Conservation (phyloP, 2,113 vertebrate genomes). For the Meleagris gallopavo region DNA sequence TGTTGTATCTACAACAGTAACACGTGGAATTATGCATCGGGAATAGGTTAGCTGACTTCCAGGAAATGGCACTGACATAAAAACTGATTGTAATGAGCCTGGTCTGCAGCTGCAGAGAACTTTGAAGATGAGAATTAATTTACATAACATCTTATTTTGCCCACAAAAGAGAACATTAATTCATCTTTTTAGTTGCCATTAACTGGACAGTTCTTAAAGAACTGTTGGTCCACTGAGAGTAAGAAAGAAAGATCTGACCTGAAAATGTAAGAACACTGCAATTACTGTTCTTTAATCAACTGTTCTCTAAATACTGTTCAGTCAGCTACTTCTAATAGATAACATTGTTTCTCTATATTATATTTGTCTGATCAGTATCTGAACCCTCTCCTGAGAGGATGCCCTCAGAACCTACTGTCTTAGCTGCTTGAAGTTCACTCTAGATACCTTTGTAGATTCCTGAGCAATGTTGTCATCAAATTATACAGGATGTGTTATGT, state of each 20-base stretch:
- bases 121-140: neutral
- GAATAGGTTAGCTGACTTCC: neutral
- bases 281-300: neutral
- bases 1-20: neutral
- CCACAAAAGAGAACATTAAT: neutral
- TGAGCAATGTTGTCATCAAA: neutral
- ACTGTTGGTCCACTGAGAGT: neutral
- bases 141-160: neutral
- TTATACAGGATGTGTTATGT: neutral
- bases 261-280: neutral
- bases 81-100: constrained; percentile 22
- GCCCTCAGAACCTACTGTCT: neutral
- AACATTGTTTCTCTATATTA: neutral
- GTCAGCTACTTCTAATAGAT: neutral
- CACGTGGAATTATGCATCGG: neutral
- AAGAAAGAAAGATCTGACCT: neutral
- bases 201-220: neutral
- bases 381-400: neutral
- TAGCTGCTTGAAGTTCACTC: neutral
- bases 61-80: constrained; percentile 1
- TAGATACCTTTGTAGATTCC: neutral
- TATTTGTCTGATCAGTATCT: neutral
- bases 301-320: neutral
- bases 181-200: neutral
- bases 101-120: neutral